A percentile compares a stretch with the other conserved stretches of the same genome.
These are phyloP conservation scores for Clostera curtula DNA, from an alignment of 2,888 invertebrate species.

Conservation along the genomic window DNA sequence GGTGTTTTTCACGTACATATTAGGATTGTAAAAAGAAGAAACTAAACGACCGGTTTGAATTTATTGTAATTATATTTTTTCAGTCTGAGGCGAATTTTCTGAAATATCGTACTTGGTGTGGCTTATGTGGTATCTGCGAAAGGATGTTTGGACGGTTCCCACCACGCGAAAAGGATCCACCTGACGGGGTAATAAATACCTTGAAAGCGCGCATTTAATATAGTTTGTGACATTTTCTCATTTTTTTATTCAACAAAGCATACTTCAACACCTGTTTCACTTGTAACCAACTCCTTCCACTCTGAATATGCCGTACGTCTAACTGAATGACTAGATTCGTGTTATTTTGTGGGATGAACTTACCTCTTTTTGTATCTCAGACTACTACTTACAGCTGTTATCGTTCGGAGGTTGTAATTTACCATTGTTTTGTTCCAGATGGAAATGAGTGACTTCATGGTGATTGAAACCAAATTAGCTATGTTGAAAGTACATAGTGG, in stretches of 20 bases:
- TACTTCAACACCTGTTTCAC: too few relatives aligned
- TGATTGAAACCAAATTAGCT: constrained; percentile 74
- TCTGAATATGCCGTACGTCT: too few relatives aligned
- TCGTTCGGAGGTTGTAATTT: background rate
- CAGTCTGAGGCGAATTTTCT: constrained; percentile 57
- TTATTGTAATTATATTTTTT: constrained; percentile 1
- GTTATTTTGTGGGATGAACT: too few relatives aligned
- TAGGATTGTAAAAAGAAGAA: too few relatives aligned
- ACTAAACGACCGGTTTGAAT: background rate
- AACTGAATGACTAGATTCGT: too few relatives aligned
- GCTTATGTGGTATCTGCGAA: constrained; percentile 85
- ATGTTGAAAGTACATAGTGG: constrained; percentile 61
- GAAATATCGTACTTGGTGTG: constrained; percentile 86
- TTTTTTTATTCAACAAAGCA: too few relatives aligned
- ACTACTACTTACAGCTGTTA: background rate
- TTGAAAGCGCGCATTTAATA: too few relatives aligned
- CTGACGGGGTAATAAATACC: constrained; percentile 78
- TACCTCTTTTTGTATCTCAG: too few relatives aligned
- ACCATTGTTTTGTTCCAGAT: constrained; percentile 57
- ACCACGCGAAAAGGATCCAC: constrained; percentile 78
- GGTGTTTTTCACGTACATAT: too few relatives aligned
- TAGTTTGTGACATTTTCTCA: too few relatives aligned
- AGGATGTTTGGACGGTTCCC: constrained; percentile 78
- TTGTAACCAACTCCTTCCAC: too few relatives aligned
- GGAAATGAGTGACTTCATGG: constrained; percentile 81